Conservation (phyloP, 2,113 vertebrate species). For the Gasterosteus aculeatus region DNA sequence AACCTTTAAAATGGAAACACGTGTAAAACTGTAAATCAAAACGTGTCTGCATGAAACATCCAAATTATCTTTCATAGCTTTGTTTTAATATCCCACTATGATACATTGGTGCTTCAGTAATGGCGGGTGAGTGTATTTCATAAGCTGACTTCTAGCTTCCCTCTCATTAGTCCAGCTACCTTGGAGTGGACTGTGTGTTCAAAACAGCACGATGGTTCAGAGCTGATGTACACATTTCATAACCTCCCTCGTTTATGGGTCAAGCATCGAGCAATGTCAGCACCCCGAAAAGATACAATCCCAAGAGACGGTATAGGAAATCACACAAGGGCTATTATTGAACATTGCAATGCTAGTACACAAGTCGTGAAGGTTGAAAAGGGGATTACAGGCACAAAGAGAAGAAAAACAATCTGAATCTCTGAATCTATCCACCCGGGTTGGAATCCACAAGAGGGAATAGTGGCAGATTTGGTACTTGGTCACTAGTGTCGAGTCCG, state of each 20-base stretch:
- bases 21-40: not conserved
- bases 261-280: not conserved
- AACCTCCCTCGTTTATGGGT: not conserved
- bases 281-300: not conserved
- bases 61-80: slow-evolving; percentile 24
- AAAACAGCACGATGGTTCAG: not conserved
- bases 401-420: not conserved
- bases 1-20: not conserved
- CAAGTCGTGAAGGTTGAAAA: not conserved
- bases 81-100: not conserved
- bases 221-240: not conserved
- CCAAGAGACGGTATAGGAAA: not conserved
- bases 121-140: not conserved
- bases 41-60: not conserved
- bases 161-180: not conserved
- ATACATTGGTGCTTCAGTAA: not conserved
- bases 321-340: not conserved
- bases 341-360: not conserved
- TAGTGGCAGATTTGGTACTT: not conserved
- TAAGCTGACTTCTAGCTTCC: not conserved
- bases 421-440: not conserved
- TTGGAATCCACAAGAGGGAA: not conserved
- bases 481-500: not conserved
- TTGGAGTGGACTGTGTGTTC: not conserved
- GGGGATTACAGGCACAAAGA: not conserved